These are phyloP conservation scores for Apolygus lucorum DNA, from an alignment of 1,140 invertebrate genomes.

Conservation along the genomic window DNA sequence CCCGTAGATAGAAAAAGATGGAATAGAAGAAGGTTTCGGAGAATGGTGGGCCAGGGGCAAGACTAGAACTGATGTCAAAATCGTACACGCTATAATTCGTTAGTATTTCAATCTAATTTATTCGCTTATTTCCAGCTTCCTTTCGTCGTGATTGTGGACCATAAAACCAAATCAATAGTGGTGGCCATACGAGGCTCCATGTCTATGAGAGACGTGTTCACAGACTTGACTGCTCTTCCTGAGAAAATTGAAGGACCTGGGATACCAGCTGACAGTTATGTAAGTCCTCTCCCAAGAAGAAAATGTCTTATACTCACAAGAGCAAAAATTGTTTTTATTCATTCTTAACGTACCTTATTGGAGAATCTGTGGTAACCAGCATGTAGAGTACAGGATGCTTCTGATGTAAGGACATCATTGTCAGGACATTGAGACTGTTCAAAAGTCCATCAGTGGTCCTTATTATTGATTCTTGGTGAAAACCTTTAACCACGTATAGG, in stretches of 20 bases:
- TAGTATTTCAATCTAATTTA: conserved; percentile 21
- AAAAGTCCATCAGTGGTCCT: no score
- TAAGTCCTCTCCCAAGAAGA: no score
- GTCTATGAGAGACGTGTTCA: conserved; percentile 78
- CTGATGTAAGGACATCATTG: no score
- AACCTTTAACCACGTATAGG: no score
- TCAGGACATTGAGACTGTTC: no score
- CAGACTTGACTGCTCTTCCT: conserved; percentile 74
- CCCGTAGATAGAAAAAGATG: no score
- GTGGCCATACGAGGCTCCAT: conserved; percentile 79
- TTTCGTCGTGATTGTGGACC: conserved; percentile 78
- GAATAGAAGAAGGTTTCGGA: background rate
- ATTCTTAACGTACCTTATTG: no score
- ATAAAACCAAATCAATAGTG: conserved; percentile 69
- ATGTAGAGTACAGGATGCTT: background rate
- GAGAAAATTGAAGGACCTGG: conserved; percentile 64
- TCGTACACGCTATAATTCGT: conserved; percentile 29
- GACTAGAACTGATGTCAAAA: background rate
- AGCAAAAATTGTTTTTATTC: background rate
- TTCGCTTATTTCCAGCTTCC: conserved; percentile 54
- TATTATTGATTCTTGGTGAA: no score
- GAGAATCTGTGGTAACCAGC: no score
- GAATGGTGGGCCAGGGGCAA: background rate
- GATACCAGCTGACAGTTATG: conserved; percentile 56
- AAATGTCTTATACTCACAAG: no score